Percentiles rank a stretch among this genome's conserved stretches.
Evolutionary conservation across 92 coral and sea anemone genomes (phyloP).

Genomic region (Porites evermanni): DNA sequence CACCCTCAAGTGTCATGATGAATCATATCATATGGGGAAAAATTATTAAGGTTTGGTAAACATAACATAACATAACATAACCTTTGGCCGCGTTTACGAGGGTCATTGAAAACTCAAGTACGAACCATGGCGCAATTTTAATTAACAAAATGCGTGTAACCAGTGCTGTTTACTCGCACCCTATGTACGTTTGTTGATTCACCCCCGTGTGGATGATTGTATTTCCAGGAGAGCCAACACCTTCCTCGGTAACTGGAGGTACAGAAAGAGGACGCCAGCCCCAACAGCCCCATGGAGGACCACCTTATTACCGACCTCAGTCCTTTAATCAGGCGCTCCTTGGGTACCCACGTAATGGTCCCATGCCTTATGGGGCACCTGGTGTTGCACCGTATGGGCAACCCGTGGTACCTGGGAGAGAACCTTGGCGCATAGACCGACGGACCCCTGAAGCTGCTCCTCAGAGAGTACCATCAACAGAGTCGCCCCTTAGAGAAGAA

Average conservation of each 20-base stretch:
- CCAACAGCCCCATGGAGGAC: slow-evolving; percentile 65
- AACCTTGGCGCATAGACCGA: slow-evolving; percentile 59
- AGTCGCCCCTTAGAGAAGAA: slow-evolving; percentile 38
- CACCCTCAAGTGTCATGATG: too few relatives aligned
- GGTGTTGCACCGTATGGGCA: slow-evolving; percentile 51
- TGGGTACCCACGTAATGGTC: slow-evolving; percentile 63
- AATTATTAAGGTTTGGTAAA: too few relatives aligned
- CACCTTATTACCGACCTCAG: slow-evolving; percentile 68
- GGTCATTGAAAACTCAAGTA: too few relatives aligned
- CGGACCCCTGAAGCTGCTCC: slow-evolving; percentile 32
- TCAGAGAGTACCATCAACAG: slow-evolving; percentile 21
- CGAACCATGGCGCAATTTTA: too few relatives aligned
- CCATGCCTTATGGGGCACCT: slow-evolving; percentile 58
- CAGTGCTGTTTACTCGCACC: too few relatives aligned
- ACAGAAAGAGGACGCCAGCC: slow-evolving; percentile 69
- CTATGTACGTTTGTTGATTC: not conserved
- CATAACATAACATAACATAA: too few relatives aligned
- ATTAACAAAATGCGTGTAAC: too few relatives aligned
- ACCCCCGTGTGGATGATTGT: not conserved
- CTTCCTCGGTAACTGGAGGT: slow-evolving; percentile 82
- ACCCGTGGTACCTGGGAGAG: slow-evolving; percentile 61
- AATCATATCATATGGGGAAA: too few relatives aligned
- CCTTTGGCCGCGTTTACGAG: too few relatives aligned
- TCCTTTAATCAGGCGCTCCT: slow-evolving; percentile 69
- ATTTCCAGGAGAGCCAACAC: slow-evolving; percentile 81